Percentiles rank a stretch among this genome's conserved stretches.
Conservation (phyloP, 2,888 invertebrate species). For the Mechanitis mazaeus region DNA sequence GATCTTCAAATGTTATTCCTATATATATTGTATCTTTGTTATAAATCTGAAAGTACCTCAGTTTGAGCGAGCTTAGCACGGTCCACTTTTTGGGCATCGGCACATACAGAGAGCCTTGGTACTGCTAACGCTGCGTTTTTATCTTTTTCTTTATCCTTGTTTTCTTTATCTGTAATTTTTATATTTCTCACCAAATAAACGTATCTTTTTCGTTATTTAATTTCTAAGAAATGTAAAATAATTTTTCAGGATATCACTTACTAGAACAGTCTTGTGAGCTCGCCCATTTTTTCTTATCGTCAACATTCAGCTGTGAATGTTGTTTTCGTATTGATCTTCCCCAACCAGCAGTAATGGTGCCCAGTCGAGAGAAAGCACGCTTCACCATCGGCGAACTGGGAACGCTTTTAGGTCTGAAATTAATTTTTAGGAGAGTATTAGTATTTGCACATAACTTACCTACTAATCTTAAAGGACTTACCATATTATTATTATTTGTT, state of each 20-base stretch:
- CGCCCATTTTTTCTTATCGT: conserved; percentile 94
- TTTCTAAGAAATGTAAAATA: too few relatives aligned
- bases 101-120: conserved; percentile 92
- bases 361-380: conserved; percentile 91
- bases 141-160: conserved; percentile 86
- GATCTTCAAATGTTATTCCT: not conserved
- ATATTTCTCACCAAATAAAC: not conserved
- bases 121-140: conserved; percentile 87
- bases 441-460: too few relatives aligned
- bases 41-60: conserved; percentile 75
- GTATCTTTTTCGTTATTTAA: too few relatives aligned
- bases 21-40: conserved; percentile 5
- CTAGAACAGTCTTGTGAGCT: conserved; percentile 95
- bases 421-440: not conserved
- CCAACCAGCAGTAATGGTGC: conserved; percentile 94
- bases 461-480: not conserved
- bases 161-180: conserved; percentile 82
- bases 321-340: conserved; percentile 90
- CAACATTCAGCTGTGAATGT: conserved; percentile 87
- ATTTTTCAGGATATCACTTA: conserved; percentile 58
- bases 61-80: conserved; percentile 93
- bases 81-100: conserved; percentile 95
- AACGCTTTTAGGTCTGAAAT: conserved; percentile 89
- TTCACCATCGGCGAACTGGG: conserved; percentile 96
- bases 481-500: too few relatives aligned